These are phyloP conservation scores for Emmelina monodactyla DNA, from an alignment of 2,888 invertebrate species.

Conservation along the genomic window DNA sequence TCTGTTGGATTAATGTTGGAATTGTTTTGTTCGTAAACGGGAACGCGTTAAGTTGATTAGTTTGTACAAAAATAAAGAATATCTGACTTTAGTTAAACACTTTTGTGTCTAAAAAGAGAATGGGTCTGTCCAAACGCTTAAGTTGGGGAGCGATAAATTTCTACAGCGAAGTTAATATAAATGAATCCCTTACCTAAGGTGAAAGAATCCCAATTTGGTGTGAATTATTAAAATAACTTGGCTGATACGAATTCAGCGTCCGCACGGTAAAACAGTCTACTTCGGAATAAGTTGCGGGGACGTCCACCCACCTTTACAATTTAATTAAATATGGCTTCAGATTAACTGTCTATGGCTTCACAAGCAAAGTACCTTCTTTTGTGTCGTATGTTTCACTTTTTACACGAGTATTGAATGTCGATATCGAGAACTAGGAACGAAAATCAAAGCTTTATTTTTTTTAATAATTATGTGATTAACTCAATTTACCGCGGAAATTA, in stretches of 20 bases:
- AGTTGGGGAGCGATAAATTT: background rate
- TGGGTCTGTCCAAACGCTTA: background rate
- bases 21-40: background rate
- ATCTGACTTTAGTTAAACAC: background rate
- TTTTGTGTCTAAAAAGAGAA: background rate
- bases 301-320: constrained; percentile 47
- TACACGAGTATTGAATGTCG: no score
- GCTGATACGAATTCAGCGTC: constrained; percentile 25
- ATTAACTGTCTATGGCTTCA: constrained; percentile 57
- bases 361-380: constrained; percentile 34
- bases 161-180: background rate
- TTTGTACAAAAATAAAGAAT: background rate
- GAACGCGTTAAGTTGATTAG: background rate
- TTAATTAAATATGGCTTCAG: constrained; percentile 65
- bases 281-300: constrained; percentile 38
- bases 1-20: background rate
- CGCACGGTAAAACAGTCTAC: constrained; percentile 29
- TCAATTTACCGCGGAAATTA: no score
- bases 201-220: constrained; percentile 12
- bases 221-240: constrained; percentile 17
- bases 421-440: no score
- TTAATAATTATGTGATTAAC: no score
- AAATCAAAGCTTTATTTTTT: no score
- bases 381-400: constrained; percentile 47
- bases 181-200: constrained; percentile 15